phyloP scores from a whole-genome alignment of 2,113 vertebrate genomes.

The Lamprologus callipterus region DNA sequence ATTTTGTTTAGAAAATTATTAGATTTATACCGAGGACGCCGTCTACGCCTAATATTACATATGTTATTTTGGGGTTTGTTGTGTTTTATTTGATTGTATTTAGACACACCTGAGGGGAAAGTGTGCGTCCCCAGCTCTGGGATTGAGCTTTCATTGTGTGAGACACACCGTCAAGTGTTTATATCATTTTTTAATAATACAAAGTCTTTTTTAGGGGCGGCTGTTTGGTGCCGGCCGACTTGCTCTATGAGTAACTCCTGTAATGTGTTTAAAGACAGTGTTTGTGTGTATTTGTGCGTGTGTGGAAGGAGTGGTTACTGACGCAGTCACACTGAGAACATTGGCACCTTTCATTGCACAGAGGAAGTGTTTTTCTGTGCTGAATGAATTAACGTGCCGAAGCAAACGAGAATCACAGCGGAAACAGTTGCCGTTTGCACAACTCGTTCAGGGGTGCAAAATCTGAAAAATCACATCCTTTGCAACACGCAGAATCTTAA shows the following conservation, averaged over 20 bases:
- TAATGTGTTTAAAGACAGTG: not conserved
- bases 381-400: constrained; percentile 6
- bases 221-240: not conserved
- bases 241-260: not conserved
- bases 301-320: not conserved
- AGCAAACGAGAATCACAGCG: not conserved
- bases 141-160: not conserved
- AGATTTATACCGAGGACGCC: not conserved
- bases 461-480: not conserved
- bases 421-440: not conserved
- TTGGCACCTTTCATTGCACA: constrained; percentile 7
- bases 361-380: not conserved
- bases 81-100: not conserved
- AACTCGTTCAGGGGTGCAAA: not conserved
- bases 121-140: not conserved
- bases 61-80: not conserved
- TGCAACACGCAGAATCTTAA: not conserved
- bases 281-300: not conserved
- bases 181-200: not conserved
- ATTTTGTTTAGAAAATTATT: not conserved
- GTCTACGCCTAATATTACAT: not conserved
- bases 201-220: not conserved
- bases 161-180: not conserved
- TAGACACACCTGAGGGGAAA: not conserved
- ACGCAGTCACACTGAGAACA: constrained; percentile 14